Base-by-base conservation (phyloP, 1,140 invertebrate genomes). In the Whitmania pigra region DNA sequence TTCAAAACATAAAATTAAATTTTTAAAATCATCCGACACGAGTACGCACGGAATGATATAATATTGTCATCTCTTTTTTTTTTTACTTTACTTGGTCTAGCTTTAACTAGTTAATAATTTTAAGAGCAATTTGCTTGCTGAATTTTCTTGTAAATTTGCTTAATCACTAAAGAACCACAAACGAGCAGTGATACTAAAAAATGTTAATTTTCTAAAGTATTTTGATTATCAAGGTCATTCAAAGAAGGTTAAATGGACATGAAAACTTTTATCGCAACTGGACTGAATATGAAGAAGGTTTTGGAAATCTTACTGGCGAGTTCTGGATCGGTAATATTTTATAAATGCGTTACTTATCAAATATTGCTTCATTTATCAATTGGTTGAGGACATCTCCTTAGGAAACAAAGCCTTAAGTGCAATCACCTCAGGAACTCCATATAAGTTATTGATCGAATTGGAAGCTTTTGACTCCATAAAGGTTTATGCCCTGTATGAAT, bases 391-490 rank as follows among this genome's bases (percentile, higher is more conserved):
- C 15, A 22, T 40, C 7, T 31, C 29, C 36, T 18, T 2, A 68
- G 67, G 36, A 29, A 68, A 68, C 36, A 36, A 68, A 11, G n/a
- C n/a, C 13, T 68, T 68, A 7, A 4, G 36, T 7, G 7, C 27
- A 29, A 9, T 68, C 9, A 68, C 67, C 11, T 68, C 67, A 6
- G 25, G 36, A 22, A 29, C 75, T 60, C 74, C 77, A 73, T 78
- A 76, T 69, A 86, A 87, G 73, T 77, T 89, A 53, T 78, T 86
- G 53, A 85, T 90, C 18, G 86, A 88, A n/a, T 77, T 90, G 77
- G 85, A 88, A 78, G 86, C 89, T 63, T 86, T 86, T 72, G 77
- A 85, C 4, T 83, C 81, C 29, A 78, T 77, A 17, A 79, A 78
- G 43, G 85, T 83, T 15, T 84, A 82, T 67, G 89, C 88, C 0